Evolutionary conservation across 2,888 invertebrate genomes (phyloP), one percentile per base, ranked within the genome.

Genomic region (Fabriciana adippe): DNA sequence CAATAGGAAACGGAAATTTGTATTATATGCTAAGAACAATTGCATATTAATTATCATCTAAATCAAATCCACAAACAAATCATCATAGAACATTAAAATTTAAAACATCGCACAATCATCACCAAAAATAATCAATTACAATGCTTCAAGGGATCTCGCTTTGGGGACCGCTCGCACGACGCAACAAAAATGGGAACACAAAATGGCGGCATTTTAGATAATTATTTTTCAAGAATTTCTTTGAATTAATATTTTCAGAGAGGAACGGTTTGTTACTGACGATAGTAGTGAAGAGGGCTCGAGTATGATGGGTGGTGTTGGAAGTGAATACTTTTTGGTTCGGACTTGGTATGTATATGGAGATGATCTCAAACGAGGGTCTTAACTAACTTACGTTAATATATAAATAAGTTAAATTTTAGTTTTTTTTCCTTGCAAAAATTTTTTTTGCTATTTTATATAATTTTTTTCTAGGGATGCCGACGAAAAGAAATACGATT

Each of bases 401-500:
- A 4, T 41, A 60, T 16, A 18, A 21, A 18, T 6, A 35, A 18
- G 35, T 51, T 41, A 41, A 11, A 41, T 41, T 41, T 41, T 41
- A 41, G 35, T 41, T 41, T 41, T 41, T 41, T 3, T 35, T 51
- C 13, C 11, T 21, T 18, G 21, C 15, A 13, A 48, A 11, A 31
- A 16, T 16, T 51, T 41, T 41, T 47, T 60, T 57, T 69, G 66
- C 69, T 72, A 73, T 78, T 72, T 78, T 71, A 73, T 61, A 67
- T 45, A 5, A 48, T 70, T 72, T 70, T 69, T 74, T 89, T 89
- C 82, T 89, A 92, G 92, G 90, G 80, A 90, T 69, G 86, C 87
- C 66, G 84, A 86, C 61, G 87, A 89, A 80, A 92, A 92, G 84
- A 91, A 90, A 78, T 91, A 90, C 80, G 87, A 89, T 74, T 71